Percentiles rank a stretch among this genome's conserved stretches.
phyloP scores from a whole-genome alignment of 2,888 invertebrate genomes.

The Phyllotreta cruciferae region DNA sequence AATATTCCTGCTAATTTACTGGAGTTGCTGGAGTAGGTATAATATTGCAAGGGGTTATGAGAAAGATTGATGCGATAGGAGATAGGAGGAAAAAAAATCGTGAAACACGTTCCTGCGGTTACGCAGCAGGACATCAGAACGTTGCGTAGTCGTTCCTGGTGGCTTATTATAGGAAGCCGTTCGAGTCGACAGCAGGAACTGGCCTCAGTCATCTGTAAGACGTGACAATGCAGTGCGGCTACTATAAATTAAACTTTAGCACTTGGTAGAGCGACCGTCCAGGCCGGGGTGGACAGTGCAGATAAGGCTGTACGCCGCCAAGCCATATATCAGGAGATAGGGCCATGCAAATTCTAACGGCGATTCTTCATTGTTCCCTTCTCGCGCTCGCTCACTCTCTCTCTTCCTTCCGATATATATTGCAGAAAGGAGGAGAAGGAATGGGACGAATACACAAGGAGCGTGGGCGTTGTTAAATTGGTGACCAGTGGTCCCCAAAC shows the following conservation, averaged over 20 bases:
- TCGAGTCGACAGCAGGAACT: constrained; percentile 30
- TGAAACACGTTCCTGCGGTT: constrained; percentile 5
- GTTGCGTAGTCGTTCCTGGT: constrained; percentile 11
- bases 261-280: constrained; percentile 57
- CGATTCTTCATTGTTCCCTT: constrained; percentile 31
- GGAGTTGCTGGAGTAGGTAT: too few species aligned
- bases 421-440: not conserved
- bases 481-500: constrained; percentile 17
- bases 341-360: constrained; percentile 56
- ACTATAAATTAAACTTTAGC: constrained; percentile 62
- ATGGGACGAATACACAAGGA: not conserved
- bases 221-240: constrained; percentile 60
- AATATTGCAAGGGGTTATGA: too few species aligned
- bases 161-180: constrained; percentile 13
- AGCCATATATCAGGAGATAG: constrained; percentile 59
- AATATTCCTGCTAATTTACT: too few species aligned
- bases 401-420: constrained; percentile 12
- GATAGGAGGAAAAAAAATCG: not conserved
- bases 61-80: not conserved
- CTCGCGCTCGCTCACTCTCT: constrained; percentile 17
- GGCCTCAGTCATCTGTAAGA: constrained; percentile 60
- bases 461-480: constrained; percentile 20
- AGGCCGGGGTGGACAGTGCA: constrained; percentile 60
- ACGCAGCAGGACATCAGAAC: constrained; percentile 6
- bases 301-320: constrained; percentile 54